Percentiles rank a stretch among this genome's conserved stretches.
phyloP scores from a whole-genome alignment of 2,797 vertebrate genomes.

The Anniella stebbinsi region DNA sequence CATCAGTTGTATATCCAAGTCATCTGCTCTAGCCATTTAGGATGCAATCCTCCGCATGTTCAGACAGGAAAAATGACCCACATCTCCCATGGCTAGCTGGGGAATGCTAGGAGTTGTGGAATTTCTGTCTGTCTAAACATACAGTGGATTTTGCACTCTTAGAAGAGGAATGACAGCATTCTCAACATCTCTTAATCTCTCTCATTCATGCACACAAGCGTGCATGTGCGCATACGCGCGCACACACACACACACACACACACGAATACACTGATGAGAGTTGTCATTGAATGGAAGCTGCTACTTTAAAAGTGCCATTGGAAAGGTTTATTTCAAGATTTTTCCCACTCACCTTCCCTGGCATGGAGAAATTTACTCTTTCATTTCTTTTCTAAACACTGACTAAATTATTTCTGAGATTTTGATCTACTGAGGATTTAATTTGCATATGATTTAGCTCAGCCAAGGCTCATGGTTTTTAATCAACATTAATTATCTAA shows the following conservation, averaged over 20 bases:
- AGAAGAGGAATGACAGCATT: constrained; percentile 29
- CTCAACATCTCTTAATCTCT: not conserved
- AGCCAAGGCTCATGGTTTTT: constrained; percentile 59
- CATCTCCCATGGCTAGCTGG: too few relatives aligned
- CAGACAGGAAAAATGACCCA: too few relatives aligned
- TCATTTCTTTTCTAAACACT: constrained; percentile 22
- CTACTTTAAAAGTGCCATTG: not conserved
- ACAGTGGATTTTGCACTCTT: too few relatives aligned
- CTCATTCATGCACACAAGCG: not conserved
- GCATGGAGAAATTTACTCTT: not conserved
- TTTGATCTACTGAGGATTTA: constrained; percentile 60
- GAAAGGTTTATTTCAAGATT: not conserved
- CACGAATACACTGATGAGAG: not conserved
- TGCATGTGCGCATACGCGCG: too few relatives aligned
- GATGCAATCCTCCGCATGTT: not conserved
- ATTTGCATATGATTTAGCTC: constrained; percentile 61
- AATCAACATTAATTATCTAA: constrained; percentile 57
- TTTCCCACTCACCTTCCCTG: not conserved
- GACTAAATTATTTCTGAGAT: constrained; percentile 38
- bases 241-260: not conserved
- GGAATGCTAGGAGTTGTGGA: too few relatives aligned
- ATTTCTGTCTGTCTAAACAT: too few relatives aligned
- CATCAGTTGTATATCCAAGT: constrained; percentile 42
- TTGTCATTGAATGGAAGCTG: not conserved
- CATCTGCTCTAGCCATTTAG: constrained; percentile 32